A percentile compares a stretch with the other conserved stretches of the same genome.
These are phyloP conservation scores for Eretmochelys imbricata DNA, from an alignment of 2,113 vertebrate genomes.

Conservation along the genomic window DNA sequence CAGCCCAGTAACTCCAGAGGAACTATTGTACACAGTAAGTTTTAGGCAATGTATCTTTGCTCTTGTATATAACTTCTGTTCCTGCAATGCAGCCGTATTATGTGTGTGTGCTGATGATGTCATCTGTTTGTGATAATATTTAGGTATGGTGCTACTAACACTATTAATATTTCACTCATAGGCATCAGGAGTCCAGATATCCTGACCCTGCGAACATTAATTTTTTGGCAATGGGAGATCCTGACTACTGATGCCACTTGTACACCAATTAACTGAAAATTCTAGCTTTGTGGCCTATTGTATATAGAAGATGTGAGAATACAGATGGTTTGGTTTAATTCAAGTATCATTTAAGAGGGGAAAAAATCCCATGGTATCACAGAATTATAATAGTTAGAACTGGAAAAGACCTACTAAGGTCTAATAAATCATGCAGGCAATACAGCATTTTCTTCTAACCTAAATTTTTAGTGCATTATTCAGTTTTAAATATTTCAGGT, in stretches of 20 bases:
- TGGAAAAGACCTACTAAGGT: not conserved
- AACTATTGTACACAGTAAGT: conserved; percentile 97
- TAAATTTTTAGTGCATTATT: not conserved
- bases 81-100: not conserved
- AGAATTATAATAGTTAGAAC: not conserved
- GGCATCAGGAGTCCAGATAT: accelerated
- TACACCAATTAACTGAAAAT: not conserved
- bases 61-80: not conserved
- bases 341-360: not conserved
- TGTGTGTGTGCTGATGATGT: not conserved
- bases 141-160: not conserved
- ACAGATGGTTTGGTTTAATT: not conserved
- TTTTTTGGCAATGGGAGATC: not conserved
- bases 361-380: not conserved
- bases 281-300: not conserved
- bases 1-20: conserved; percentile 97
- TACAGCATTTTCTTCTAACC: not conserved
- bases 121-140: not conserved
- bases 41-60: conserved; percentile 6
- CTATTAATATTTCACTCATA: not conserved
- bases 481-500: not conserved
- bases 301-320: not conserved
- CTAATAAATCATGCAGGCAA: not conserved
- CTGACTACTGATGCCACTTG: not conserved
- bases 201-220: not conserved